Conservation (phyloP, 2,888 invertebrate species). For the Syritta pipiens region DNA sequence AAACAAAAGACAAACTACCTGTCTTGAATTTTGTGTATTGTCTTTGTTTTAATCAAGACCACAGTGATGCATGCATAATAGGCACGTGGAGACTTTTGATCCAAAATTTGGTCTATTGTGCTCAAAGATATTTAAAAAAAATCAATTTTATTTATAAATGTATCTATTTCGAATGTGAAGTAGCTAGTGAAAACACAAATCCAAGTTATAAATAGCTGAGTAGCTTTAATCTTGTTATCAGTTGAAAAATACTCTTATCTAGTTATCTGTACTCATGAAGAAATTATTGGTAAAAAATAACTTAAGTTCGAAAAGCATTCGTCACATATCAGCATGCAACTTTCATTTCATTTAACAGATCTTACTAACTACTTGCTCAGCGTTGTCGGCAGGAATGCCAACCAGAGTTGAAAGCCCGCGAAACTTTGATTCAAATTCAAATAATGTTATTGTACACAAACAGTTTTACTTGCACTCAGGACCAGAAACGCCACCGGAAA, state of each 20-base stretch:
- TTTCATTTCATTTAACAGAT: background rate
- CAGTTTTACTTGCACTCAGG: conserved; percentile 14
- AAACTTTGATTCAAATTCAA: background rate
- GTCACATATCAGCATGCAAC: background rate
- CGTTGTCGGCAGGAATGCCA: background rate
- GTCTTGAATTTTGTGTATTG: background rate
- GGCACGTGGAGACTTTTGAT: conserved; percentile 12
- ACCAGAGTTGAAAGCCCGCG: background rate
- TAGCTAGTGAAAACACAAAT: background rate
- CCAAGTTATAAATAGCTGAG: conserved; percentile 26
- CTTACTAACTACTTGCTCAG: background rate
- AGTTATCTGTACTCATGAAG: conserved; percentile 6
- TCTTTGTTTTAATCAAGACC: background rate
- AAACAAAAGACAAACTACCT: background rate
- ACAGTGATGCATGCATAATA: conserved; percentile 6
- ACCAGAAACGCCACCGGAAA: conserved; percentile 10
- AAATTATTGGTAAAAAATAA: conserved; percentile 12
- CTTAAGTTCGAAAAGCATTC: background rate
- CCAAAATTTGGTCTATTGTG: background rate
- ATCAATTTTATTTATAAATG: conserved; percentile 14
- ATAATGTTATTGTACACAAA: conserved; percentile 18
- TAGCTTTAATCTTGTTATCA: background rate
- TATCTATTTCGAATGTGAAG: no score
- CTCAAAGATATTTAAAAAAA: conserved; percentile 16
- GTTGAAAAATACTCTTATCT: conserved; percentile 6